phyloP scores from a whole-genome alignment of 2,797 vertebrate genomes.

The Rallus crepitans region DNA sequence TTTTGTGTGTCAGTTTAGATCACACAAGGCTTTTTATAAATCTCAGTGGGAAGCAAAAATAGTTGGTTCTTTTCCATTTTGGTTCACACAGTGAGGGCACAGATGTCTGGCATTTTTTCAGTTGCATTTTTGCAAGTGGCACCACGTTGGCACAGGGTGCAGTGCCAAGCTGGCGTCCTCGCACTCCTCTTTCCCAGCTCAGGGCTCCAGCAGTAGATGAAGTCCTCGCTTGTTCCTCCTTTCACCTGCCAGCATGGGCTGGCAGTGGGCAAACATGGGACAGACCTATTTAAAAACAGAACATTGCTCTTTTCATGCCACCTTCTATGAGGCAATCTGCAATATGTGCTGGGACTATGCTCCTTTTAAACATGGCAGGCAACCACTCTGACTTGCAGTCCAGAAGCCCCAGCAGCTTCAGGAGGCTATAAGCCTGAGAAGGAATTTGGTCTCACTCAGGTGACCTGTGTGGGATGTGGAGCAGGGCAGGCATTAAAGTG shows the following conservation, averaged over 20 bases:
- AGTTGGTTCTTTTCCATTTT: constrained; percentile 27
- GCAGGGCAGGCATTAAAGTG: neutral
- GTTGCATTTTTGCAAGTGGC: neutral
- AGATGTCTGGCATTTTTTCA: constrained; percentile 64
- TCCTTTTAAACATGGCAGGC: neutral
- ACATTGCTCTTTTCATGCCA: neutral
- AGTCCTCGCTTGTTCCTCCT: constrained; percentile 13
- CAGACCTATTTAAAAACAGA: constrained; percentile 5
- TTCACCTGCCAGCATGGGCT: constrained; percentile 45
- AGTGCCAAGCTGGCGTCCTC: neutral
- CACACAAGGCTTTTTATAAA: constrained; percentile 27
- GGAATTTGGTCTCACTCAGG: rapidly evolving
- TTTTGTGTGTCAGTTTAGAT: constrained; percentile 14
- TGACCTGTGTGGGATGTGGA: neutral
- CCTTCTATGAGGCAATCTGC: neutral
- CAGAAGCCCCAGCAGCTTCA: neutral
- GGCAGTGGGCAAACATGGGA: constrained; percentile 36
- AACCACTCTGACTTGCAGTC: neutral
- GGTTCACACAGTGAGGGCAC: constrained; percentile 21
- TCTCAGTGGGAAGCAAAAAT: constrained; percentile 25
- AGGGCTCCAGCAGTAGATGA: constrained; percentile 7
- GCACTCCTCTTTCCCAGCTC: neutral
- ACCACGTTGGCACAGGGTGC: neutral
- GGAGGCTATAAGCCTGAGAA: neutral
- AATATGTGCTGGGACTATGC: neutral